Conservation (phyloP, 2,113 vertebrate species). For the Brachionichthys hirsutus region DNA sequence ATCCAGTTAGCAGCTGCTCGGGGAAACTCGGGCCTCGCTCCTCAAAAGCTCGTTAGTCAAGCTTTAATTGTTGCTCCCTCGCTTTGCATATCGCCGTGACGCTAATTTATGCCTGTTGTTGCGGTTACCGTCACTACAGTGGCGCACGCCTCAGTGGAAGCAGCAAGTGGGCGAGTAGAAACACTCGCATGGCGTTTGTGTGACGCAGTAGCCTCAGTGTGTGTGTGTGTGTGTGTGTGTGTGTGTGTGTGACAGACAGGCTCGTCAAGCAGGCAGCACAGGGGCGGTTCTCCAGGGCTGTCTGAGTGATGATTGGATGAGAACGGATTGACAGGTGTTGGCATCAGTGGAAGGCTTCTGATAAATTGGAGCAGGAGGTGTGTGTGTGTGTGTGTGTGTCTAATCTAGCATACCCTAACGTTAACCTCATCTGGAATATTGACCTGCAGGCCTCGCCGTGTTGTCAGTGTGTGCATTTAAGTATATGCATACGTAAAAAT, state of each 20-base stretch:
- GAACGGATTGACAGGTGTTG: conserved; percentile 50
- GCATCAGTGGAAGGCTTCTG: conserved; percentile 40
- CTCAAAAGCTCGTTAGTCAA: conserved; percentile 82
- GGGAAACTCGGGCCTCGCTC: conserved; percentile 77
- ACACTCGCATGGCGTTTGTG: conserved; percentile 26
- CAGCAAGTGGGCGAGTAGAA: conserved; percentile 56
- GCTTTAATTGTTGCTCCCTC: conserved; percentile 80
- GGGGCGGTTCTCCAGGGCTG: conserved; percentile 54
- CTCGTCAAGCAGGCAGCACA: conserved; percentile 1
- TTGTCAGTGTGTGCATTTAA: conserved; percentile 19
- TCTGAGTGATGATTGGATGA: conserved; percentile 67
- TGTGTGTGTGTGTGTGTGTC: conserved; percentile 6
- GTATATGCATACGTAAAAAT: conserved; percentile 24
- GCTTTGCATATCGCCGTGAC: conserved; percentile 77
- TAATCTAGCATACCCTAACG: conserved; percentile 22
- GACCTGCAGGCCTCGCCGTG: conserved; percentile 32
- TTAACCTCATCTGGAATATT: conserved; percentile 25
- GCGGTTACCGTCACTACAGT: conserved; percentile 64
- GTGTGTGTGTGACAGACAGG: conserved; percentile 38
- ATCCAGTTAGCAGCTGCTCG: conserved; percentile 79
- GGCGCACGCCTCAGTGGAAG: conserved; percentile 67
- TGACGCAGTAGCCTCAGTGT: conserved; percentile 25
- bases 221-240: background rate
- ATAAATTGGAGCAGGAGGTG: conserved; percentile 41
- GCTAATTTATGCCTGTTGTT: conserved; percentile 78